A percentile compares a stretch with the other conserved stretches of the same genome.
phyloP scores from a whole-genome alignment of 2,888 invertebrate species.

The Anorthoa munda region DNA sequence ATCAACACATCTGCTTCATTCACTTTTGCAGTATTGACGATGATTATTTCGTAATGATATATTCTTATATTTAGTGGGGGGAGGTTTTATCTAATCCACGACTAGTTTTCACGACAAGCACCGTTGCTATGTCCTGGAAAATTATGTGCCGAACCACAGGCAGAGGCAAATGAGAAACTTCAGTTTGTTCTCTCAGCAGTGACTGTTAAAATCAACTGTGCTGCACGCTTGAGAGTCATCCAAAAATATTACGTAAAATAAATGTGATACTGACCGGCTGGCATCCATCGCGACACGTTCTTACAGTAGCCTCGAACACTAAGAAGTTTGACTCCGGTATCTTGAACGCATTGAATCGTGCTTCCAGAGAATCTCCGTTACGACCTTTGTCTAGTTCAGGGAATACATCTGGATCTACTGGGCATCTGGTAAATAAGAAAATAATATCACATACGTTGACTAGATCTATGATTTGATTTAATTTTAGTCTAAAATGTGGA shows the following conservation, averaged over 20 bases:
- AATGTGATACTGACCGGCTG: constrained; percentile 92
- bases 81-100: too few species aligned
- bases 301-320: constrained; percentile 97
- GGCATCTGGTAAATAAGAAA: constrained; percentile 92
- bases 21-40: background rate
- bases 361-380: constrained; percentile 96
- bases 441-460: background rate
- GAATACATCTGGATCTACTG: constrained; percentile 97
- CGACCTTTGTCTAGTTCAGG: constrained; percentile 96
- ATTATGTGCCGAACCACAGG: too few species aligned
- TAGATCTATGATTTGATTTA: background rate
- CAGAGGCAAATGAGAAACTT: too few species aligned
- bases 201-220: too few species aligned
- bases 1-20: background rate
- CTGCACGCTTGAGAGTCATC: too few species aligned
- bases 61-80: too few species aligned
- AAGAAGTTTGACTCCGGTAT: constrained; percentile 98
- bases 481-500: background rate
- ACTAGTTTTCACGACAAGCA: too few species aligned
- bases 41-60: background rate
- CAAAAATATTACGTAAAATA: background rate
- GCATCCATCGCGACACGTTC: constrained; percentile 97
- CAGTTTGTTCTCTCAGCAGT: too few species aligned
- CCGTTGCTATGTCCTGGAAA: too few species aligned
- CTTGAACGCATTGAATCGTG: constrained; percentile 98